Base-by-base conservation (phyloP, 2,888 invertebrate genomes). In the Charanyca ferruginea region DNA sequence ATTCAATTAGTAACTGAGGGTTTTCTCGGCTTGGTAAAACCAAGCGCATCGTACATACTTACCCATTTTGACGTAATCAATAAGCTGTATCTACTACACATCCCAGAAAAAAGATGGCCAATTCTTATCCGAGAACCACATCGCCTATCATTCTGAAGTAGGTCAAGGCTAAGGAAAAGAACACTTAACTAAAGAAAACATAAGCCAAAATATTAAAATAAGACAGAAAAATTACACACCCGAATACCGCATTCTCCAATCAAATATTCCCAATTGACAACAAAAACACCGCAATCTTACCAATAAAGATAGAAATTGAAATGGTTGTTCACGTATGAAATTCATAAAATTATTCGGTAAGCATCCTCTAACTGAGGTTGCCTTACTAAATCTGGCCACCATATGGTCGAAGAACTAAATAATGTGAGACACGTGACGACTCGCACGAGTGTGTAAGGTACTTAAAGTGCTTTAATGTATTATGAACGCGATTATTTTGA, bases 291-390 rank as follows among this genome's bases (percentile, higher is more conserved):
- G 62, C 66, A 75, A 35, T 18, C n/a, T 16, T 54, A n/a, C 48
- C 53, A 66, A 80, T 81, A 82, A 80, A 82, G 54, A 80, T 47
- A 62, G 22, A 67, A 70, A 68, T 83, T 70, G 70, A 83, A 81
- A 80, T 42, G 73, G 49, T 72, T 73, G 57, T 79, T 65, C 61
- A 51, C 66, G 67, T 77, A 82, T 73, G 75, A 82, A 72, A 83
- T 83, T 83, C 66, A 72, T 83, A 76, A 80, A 78, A 83, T 78
- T 66, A 81, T 74, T 78, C 76, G 68, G 80, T 80, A 80, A 77
- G 80, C 68, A 75, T 73, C 28, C 55, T 47, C 47, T 67, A 67
- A 76, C 23, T 66, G 77, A 42, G 63, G 65, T 66, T 49, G 60
- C 72, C 49, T n/a, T n/a, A 55, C 68, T 80, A 79, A 82, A 75